Conservation (phyloP, 2,888 invertebrate genomes). For the Keiferia lycopersicella region DNA sequence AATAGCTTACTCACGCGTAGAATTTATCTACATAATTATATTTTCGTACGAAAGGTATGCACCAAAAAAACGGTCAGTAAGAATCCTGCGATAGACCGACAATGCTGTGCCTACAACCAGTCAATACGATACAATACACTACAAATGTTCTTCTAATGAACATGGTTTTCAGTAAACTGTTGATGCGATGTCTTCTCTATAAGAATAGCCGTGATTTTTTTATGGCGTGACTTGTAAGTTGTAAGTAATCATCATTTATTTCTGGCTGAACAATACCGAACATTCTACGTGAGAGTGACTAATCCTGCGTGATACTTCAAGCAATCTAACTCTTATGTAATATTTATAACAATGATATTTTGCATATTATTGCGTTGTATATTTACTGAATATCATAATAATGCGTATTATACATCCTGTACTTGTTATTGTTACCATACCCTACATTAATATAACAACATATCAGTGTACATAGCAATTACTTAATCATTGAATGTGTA, state of each 20-base stretch:
- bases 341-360: constrained; percentile 11
- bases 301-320: constrained; percentile 8
- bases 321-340: neutral
- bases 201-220: no score
- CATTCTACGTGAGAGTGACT: constrained; percentile 3
- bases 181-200: no score
- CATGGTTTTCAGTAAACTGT: no score
- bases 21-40: neutral
- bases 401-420: constrained; percentile 6
- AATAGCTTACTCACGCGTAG: constrained; percentile 1
- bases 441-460: constrained; percentile 8
- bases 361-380: constrained; percentile 9
- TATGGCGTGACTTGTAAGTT: no score
- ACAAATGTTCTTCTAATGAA: no score
- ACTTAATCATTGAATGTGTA: constrained; percentile 1
- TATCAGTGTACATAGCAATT: constrained; percentile 6
- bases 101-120: no score
- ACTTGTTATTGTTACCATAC: neutral
- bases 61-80: no score
- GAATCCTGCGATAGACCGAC: no score
- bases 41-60: no score
- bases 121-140: no score
- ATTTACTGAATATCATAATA: neutral
- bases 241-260: no score
- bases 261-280: neutral